These are phyloP conservation scores for Habrosyne pyritoides DNA, from an alignment of 2,888 invertebrate species.

Conservation along the genomic window DNA sequence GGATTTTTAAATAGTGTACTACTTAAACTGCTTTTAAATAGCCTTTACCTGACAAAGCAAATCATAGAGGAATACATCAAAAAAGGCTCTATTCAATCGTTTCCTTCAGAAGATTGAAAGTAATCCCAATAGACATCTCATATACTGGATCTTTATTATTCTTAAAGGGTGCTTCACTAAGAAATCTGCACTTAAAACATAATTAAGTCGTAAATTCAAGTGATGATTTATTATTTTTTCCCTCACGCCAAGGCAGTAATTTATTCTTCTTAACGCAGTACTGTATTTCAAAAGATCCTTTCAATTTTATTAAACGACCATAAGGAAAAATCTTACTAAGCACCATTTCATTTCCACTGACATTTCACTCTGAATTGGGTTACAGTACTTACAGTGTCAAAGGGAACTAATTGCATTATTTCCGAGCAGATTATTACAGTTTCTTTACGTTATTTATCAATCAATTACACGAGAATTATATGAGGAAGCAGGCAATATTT, in stretches of 20 bases:
- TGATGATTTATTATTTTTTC: constrained; percentile 34
- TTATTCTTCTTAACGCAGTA: constrained; percentile 22
- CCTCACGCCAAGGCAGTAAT: constrained; percentile 28
- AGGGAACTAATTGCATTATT: background rate
- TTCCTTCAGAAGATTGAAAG: background rate
- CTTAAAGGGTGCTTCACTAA: background rate
- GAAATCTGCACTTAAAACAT: constrained; percentile 26
- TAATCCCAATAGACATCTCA: background rate
- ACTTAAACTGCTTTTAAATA: no score
- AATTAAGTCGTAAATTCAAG: constrained; percentile 34
- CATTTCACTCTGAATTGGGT: background rate
- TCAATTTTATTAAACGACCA: constrained; percentile 14
- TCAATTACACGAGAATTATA: no score
- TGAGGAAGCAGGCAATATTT: no score
- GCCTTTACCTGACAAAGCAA: no score
- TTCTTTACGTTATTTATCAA: background rate
- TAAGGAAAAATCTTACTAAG: background rate
- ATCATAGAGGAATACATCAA: no score
- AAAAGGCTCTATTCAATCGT: no score
- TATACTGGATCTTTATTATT: background rate
- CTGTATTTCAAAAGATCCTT: constrained; percentile 10
- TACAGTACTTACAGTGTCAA: background rate
- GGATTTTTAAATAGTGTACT: no score
- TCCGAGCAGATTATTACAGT: background rate
- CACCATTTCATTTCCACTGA: background rate